Percentiles rank a stretch among this genome's conserved stretches.
phyloP scores from a whole-genome alignment of 2,113 vertebrate species.

The Riparia riparia region DNA sequence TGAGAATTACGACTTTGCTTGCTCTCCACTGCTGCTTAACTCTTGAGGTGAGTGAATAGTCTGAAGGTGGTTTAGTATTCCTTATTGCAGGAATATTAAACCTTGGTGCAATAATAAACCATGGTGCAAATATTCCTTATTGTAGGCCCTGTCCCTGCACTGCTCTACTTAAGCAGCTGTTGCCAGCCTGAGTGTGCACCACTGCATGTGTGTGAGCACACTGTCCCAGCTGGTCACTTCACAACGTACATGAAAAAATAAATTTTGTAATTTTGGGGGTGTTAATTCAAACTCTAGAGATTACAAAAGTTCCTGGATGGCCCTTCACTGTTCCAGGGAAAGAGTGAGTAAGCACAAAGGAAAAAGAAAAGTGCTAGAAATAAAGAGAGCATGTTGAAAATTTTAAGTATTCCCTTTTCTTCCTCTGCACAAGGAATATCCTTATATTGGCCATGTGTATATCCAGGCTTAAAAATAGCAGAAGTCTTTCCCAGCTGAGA shows the following conservation, averaged over 20 bases:
- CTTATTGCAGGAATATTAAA: background rate
- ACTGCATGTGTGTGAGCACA: background rate
- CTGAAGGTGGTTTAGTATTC: background rate
- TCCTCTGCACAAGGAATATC: background rate
- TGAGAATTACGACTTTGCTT: background rate
- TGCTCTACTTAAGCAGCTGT: background rate
- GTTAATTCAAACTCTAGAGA: background rate
- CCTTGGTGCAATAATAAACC: background rate
- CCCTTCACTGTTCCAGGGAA: background rate
- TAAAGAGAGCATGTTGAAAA: background rate
- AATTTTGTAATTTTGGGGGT: background rate
- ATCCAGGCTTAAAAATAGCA: constrained; percentile 48
- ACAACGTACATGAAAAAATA: background rate
- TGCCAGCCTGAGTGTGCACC: background rate
- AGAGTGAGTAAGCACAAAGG: background rate
- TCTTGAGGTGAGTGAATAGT: background rate
- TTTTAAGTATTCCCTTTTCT: background rate
- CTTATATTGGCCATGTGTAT: background rate
- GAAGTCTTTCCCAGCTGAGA: background rate
- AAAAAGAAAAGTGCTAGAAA: background rate
- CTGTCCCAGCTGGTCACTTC: background rate
- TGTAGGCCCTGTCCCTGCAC: background rate
- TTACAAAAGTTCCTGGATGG: background rate
- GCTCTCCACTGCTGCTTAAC: background rate
- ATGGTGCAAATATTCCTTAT: background rate